phyloP scores from a whole-genome alignment of 2,113 vertebrate genomes.

The Galeopterus variegatus region DNA sequence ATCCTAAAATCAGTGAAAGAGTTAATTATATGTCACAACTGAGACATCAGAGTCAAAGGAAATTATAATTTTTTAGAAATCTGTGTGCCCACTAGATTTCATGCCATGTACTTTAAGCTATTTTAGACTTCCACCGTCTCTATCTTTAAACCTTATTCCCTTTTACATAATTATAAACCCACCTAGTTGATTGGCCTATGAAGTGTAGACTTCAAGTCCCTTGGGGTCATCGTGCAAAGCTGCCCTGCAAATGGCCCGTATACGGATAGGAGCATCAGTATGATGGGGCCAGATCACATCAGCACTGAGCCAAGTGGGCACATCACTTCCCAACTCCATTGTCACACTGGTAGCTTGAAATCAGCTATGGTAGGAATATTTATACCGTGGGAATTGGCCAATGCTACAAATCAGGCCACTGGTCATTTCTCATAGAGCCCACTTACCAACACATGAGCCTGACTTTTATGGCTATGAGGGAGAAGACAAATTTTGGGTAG shows the following conservation, averaged over 20 bases:
- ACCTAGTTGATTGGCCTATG: neutral
- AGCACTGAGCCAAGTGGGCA: neutral
- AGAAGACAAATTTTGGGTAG: neutral
- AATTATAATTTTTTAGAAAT: conserved; percentile 44
- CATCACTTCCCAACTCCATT: neutral
- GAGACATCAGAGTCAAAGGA: neutral
- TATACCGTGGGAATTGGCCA: neutral
- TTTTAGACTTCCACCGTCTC: neutral
- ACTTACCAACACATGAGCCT: neutral
- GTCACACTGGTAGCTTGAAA: neutral
- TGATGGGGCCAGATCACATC: neutral
- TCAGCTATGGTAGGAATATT: neutral
- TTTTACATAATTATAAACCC: neutral
- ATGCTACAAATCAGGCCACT: neutral
- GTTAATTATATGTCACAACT: neutral
- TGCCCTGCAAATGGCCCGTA: no score
- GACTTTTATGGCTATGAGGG: neutral
- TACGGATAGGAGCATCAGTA: neutral
- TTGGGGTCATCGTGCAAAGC: neutral
- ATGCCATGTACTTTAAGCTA: neutral
- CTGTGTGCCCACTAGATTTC: neutral
- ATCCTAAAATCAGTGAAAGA: neutral
- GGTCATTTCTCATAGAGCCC: neutral
- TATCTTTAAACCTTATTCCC: conserved; percentile 22
- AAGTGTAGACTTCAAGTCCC: conserved; percentile 1